phyloP scores from a whole-genome alignment of 2,797 vertebrate species.

The Cercopithecus neglectus region DNA sequence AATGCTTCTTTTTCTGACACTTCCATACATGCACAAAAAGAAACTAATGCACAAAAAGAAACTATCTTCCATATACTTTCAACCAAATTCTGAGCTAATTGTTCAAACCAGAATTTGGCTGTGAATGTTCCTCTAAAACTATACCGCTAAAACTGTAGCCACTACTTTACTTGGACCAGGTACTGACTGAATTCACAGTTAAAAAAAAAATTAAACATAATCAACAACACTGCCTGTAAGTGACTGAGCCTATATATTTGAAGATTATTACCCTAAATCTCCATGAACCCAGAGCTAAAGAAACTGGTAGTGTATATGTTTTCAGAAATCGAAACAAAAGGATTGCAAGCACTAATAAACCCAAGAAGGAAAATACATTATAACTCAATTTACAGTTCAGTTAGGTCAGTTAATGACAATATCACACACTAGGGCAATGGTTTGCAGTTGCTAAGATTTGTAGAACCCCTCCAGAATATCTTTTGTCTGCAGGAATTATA shows the following conservation, averaged over 20 bases:
- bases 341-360: background rate
- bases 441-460: constrained; percentile 18
- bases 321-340: constrained; percentile 29
- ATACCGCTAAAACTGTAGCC: background rate
- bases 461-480: constrained; percentile 11
- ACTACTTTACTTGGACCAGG: background rate
- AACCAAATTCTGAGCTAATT: constrained; percentile 1
- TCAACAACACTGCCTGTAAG: background rate
- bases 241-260: background rate
- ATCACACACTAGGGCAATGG: background rate
- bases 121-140: constrained; percentile 20
- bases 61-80: background rate
- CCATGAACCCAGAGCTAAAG: constrained; percentile 1
- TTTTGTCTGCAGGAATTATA: constrained; percentile 25
- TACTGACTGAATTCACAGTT: background rate
- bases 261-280: background rate
- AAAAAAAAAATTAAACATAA: background rate
- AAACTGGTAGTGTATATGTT: background rate
- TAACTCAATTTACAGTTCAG: constrained; percentile 4
- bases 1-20: background rate
- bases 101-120: constrained; percentile 22
- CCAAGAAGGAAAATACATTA: background rate
- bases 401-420: background rate
- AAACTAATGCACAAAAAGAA: background rate
- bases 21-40: background rate